Percentiles rank a stretch among this genome's conserved stretches.
Conservation (phyloP, 2,797 vertebrate species). For the Molossus molossus region DNA sequence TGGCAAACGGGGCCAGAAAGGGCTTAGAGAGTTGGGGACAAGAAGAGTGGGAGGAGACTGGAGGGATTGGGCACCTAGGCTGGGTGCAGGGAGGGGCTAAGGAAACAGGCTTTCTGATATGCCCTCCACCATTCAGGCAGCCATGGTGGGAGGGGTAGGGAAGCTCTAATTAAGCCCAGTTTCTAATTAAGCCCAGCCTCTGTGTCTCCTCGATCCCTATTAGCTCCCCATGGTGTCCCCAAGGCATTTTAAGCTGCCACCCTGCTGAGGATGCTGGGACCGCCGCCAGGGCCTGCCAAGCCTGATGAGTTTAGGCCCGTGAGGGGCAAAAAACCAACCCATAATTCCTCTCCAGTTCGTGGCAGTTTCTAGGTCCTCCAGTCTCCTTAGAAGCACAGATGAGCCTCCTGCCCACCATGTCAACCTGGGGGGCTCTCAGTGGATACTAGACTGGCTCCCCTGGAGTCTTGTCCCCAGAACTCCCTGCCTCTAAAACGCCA, state of each 20-base stretch:
- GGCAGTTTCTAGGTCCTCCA: not conserved
- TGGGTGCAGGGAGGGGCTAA: not conserved
- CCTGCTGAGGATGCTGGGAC: conserved; percentile 79
- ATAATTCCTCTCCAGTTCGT: not conserved
- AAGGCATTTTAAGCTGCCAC: conserved; percentile 82
- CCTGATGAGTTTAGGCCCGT: conserved; percentile 68
- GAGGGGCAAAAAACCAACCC: conserved; percentile 74
- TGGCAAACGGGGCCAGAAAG: not conserved
- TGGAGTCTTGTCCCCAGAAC: not conserved
- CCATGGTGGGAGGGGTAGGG: not conserved
- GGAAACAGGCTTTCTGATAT: not conserved
- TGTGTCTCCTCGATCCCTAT: conserved; percentile 74
- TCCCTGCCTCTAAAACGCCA: not conserved
- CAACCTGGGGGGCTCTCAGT: not conserved
- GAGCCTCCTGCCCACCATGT: not conserved
- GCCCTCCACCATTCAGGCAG: not conserved
- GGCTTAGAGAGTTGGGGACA: not conserved
- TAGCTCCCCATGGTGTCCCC: conserved; percentile 71
- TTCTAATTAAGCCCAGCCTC: conserved; percentile 81
- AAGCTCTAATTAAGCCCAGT: conserved; percentile 76
- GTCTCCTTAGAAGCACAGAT: conserved; percentile 52
- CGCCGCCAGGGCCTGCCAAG: conserved; percentile 76
- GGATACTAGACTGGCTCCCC: not conserved
- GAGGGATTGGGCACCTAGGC: not conserved
- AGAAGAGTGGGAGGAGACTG: not conserved